A percentile compares a stretch with the other conserved stretches of the same genome.
These are phyloP conservation scores for Larimichthys polyactis DNA, from an alignment of 2,113 vertebrate genomes.

Conservation along the genomic window DNA sequence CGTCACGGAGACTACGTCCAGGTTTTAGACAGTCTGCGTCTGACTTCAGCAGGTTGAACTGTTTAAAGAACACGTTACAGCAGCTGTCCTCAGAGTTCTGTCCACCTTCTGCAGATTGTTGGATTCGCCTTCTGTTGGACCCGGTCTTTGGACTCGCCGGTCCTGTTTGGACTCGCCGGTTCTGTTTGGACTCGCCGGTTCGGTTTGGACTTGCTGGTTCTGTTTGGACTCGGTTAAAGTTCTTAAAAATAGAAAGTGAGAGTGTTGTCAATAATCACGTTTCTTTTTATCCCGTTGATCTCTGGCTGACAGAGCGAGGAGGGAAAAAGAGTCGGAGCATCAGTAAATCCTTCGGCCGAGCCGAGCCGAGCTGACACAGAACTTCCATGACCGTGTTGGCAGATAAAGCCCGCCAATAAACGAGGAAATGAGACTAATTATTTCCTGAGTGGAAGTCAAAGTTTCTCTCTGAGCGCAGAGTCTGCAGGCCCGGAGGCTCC, in stretches of 20 bases:
- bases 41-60: too few relatives aligned
- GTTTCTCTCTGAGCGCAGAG: conserved; percentile 52
- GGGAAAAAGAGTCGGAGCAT: conserved; percentile 46
- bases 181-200: too few relatives aligned
- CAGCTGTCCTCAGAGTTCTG: too few relatives aligned
- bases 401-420: conserved; percentile 55
- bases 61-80: too few relatives aligned
- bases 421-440: conserved; percentile 77
- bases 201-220: too few relatives aligned
- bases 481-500: conserved; percentile 30
- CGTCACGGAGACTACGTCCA: too few relatives aligned
- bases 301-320: conserved; percentile 17
- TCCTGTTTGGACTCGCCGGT: too few relatives aligned
- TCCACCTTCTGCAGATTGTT: too few relatives aligned
- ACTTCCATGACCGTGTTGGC: conserved; percentile 71
- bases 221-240: too few relatives aligned
- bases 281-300: conserved; percentile 22
- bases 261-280: conserved; percentile 1
- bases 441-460: conserved; percentile 79
- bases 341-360: conserved; percentile 63
- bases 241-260: background rate
- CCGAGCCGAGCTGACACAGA: conserved; percentile 72
- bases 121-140: too few relatives aligned
- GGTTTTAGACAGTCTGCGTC: too few relatives aligned
- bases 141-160: too few relatives aligned